A percentile compares a stretch with the other conserved stretches of the same genome.
Evolutionary conservation across 2,797 vertebrate genomes (phyloP).

Genomic region (Molossus alvarezi): DNA sequence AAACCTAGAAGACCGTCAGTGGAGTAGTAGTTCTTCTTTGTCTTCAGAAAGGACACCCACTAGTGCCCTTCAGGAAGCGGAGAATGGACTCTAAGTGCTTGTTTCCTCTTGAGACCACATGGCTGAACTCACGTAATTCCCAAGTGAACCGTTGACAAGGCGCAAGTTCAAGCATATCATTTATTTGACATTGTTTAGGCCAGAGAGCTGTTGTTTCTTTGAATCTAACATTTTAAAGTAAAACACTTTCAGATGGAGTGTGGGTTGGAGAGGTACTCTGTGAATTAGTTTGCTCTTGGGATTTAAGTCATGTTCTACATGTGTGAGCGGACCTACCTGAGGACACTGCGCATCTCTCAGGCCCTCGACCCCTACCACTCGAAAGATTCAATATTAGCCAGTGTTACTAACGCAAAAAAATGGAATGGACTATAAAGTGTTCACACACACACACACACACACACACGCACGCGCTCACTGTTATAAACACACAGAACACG

Average conservation of each 20-base stretch:
- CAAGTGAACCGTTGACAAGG: constrained; percentile 31
- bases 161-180: constrained; percentile 63
- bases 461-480: background rate
- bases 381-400: background rate
- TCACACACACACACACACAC: background rate
- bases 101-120: background rate
- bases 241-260: constrained; percentile 12
- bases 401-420: background rate
- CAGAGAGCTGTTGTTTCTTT: constrained; percentile 47
- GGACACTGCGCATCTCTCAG: background rate
- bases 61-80: constrained; percentile 7
- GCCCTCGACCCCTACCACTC: background rate
- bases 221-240: constrained; percentile 25
- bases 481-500: background rate
- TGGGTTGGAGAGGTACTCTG: background rate
- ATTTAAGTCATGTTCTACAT: background rate
- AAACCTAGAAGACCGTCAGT: background rate
- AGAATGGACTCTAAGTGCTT: background rate
- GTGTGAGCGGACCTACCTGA: background rate
- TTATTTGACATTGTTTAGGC: constrained; percentile 56
- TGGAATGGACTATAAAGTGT: background rate
- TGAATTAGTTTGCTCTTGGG: constrained; percentile 21
- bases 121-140: background rate
- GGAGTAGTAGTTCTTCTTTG: constrained; percentile 8
- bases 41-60: constrained; percentile 1